Evolutionary conservation across 2,888 invertebrate genomes (phyloP), one percentile per base, ranked within the genome.

Genomic region (Acrobeloides nanus): DNA sequence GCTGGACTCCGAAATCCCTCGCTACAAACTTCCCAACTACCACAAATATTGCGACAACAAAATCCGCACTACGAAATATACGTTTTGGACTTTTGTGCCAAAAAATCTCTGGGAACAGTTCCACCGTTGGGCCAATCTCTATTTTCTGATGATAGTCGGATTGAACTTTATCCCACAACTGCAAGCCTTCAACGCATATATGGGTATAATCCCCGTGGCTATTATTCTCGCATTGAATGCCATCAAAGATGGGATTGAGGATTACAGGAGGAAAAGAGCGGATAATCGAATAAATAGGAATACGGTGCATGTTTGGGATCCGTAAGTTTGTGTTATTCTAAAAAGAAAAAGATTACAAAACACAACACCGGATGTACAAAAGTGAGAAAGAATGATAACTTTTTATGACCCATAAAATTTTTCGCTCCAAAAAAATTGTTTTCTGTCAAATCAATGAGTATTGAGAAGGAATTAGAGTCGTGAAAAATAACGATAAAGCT

Each of bases 211-310:
- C 76, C 93, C 95, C 59, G 83, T 95, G 65, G 85, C 89, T 65
- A 87, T 89, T 60, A 93, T 95, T 69, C 81, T 95, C 57, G 84
- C 85, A 46, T 82, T 95, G 74, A 92, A 92, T 66, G 92, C 90
- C 73, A 83, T 89, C 70, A 95, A 95, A 80, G 95, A 95, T 82
- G 89, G 89, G 70, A 89, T 89, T 76, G 95, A 95, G 81, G 95
- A 95, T 78, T 63, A 88, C 45, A 80, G 92, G 51, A 79, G 95
- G 70, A 83, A 86, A 70, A 82, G 83, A 34, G 89, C 89, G 46
- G 95, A 95, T 77, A 86, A 86, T 73, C 81, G 90, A 68, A 88
- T 95, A 66, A 95, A 95, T 76, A 87, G 87, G 74, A 84, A 85
- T 38, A 86, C 85, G 40, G 90, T 90, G 76, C 81, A 89, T 74